These are phyloP conservation scores for Caenorhabditis auriculariae DNA, from an alignment of 2,888 invertebrate genomes.

Conservation along the genomic window DNA sequence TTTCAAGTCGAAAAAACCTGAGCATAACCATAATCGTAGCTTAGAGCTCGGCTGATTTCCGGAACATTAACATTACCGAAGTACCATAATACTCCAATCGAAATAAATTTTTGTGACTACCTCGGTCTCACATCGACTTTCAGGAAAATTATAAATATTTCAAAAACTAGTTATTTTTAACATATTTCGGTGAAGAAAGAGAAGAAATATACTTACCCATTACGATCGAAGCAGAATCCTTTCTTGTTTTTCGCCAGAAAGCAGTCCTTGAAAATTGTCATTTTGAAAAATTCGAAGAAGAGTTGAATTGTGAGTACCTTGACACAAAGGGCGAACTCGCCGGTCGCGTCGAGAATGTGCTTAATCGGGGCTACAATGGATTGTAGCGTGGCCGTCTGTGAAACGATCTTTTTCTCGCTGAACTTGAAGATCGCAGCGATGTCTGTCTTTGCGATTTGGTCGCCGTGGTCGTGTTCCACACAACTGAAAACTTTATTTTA, in stretches of 20 bases:
- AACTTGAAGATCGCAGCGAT: slow-evolving; percentile 55
- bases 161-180: too few relatives aligned
- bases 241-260: slow-evolving; percentile 51
- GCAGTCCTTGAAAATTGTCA: slow-evolving; percentile 45
- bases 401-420: slow-evolving; percentile 47
- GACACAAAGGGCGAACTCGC: slow-evolving; percentile 53
- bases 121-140: too few relatives aligned
- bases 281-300: too few relatives aligned
- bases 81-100: too few relatives aligned
- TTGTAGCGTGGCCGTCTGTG: slow-evolving; percentile 36
- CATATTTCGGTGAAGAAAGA: too few relatives aligned
- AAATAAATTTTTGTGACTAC: too few relatives aligned
- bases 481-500: slow-evolving; percentile 33
- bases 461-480: slow-evolving; percentile 36
- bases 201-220: slow-evolving; percentile 21
- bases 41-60: too few relatives aligned
- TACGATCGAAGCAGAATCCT: slow-evolving; percentile 58
- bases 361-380: slow-evolving; percentile 49
- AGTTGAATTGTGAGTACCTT: slow-evolving; percentile 21
- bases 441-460: slow-evolving; percentile 52
- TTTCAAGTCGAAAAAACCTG: too few relatives aligned
- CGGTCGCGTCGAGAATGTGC: slow-evolving; percentile 54
- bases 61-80: too few relatives aligned
- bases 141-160: too few relatives aligned
- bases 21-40: too few relatives aligned